These are phyloP conservation scores for Panthera tigris DNA, from an alignment of 2,113 vertebrate species.

Conservation along the genomic window DNA sequence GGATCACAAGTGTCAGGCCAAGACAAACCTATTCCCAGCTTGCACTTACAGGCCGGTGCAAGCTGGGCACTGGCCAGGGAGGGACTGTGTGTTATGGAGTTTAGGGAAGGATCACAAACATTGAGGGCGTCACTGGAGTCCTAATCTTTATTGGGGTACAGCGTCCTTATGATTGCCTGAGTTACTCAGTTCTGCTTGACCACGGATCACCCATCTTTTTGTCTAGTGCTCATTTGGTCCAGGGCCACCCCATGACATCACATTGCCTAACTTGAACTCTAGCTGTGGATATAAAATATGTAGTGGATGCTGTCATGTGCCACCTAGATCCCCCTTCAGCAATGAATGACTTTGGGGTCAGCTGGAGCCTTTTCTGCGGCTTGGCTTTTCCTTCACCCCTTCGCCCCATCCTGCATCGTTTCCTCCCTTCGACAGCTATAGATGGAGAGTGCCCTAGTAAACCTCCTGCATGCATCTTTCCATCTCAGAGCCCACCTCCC, in stretches of 20 bases:
- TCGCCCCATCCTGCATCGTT: neutral
- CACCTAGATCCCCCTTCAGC: neutral
- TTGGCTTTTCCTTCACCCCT: neutral
- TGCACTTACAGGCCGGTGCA: neutral
- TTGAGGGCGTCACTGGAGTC: neutral
- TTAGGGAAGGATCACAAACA: neutral
- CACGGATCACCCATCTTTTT: neutral
- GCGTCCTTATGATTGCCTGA: neutral
- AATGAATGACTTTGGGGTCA: neutral
- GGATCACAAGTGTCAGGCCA: neutral
- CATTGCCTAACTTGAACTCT: neutral
- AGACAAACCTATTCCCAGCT: neutral
- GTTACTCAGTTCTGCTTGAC: neutral
- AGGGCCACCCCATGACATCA: neutral
- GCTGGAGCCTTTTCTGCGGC: neutral
- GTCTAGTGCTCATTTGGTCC: neutral
- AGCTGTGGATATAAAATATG: neutral
- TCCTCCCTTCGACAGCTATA: neutral
- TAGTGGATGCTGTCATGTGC: neutral
- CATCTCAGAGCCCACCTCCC: neutral
- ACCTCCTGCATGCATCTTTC: neutral
- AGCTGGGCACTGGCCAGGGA: neutral
- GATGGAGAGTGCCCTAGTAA: neutral
- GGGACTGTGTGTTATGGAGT: neutral
- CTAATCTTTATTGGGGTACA: neutral